phyloP scores from a whole-genome alignment of 2,113 vertebrate species.

The Cercopithecus mona region DNA sequence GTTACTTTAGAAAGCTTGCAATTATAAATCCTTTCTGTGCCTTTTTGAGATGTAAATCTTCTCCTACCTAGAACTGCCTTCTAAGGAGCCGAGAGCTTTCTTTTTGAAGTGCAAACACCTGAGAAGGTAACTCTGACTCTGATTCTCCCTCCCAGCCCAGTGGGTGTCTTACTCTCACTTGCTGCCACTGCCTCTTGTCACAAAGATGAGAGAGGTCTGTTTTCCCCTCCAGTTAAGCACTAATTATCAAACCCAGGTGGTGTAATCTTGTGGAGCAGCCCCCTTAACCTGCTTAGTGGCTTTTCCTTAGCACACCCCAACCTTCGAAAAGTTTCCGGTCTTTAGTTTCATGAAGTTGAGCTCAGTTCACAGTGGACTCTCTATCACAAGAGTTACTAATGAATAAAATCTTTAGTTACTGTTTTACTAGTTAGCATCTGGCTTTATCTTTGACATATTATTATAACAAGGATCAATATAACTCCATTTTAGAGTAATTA shows the following conservation, averaged over 20 bases:
- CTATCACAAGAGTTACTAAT: neutral
- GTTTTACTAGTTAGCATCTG: neutral
- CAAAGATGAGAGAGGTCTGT: neutral
- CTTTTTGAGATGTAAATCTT: neutral
- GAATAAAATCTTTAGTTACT: neutral
- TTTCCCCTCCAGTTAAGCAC: neutral
- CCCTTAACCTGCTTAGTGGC: rapidly evolving
- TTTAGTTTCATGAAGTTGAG: neutral
- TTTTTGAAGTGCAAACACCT: neutral
- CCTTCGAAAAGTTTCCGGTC: neutral
- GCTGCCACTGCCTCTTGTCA: neutral
- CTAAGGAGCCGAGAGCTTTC: neutral
- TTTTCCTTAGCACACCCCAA: neutral
- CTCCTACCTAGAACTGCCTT: neutral
- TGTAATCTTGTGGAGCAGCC: neutral
- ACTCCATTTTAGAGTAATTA: neutral
- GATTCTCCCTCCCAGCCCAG: neutral
- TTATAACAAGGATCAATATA: neutral
- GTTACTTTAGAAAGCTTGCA: neutral
- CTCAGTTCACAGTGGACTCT: neutral
- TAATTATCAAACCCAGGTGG: neutral
- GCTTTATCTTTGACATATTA: neutral
- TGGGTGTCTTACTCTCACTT: neutral
- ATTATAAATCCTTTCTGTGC: neutral
- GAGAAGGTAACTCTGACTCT: neutral